Evolutionary conservation across 2,888 invertebrate species (phyloP).

Genomic region (Esperia sulphurella): DNA sequence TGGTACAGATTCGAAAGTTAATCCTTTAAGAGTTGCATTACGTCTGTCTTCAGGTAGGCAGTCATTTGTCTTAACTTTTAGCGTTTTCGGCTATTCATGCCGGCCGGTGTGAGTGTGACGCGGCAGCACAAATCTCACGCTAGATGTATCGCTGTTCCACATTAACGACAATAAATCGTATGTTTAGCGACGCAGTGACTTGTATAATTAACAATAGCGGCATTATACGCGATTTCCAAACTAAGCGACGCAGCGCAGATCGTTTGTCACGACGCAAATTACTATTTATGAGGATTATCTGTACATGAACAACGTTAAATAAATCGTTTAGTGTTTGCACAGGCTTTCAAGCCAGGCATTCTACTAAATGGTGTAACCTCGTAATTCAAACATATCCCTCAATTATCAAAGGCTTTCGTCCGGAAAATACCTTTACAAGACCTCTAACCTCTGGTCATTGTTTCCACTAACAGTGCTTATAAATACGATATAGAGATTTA

Average conservation of each 20-base stretch:
- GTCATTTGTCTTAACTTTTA: slow-evolving; percentile 57
- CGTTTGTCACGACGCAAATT: slow-evolving; percentile 74
- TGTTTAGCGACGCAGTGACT: slow-evolving; percentile 72
- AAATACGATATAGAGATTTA: slow-evolving; percentile 63
- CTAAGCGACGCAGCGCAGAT: slow-evolving; percentile 57
- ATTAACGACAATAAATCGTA: slow-evolving; percentile 73
- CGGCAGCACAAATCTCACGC: slow-evolving; percentile 57
- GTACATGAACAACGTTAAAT: slow-evolving; percentile 35
- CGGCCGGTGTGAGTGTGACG: slow-evolving; percentile 31
- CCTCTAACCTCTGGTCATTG: slow-evolving; percentile 35
- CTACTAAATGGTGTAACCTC: no score
- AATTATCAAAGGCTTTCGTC: not conserved
- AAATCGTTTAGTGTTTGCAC: slow-evolving; percentile 29
- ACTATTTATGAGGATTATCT: slow-evolving; percentile 75
- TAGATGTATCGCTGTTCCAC: slow-evolving; percentile 64
- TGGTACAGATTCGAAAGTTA: slow-evolving; percentile 39
- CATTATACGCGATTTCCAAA: slow-evolving; percentile 76
- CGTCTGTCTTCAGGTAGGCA: slow-evolving; percentile 29
- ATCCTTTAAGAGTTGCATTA: slow-evolving; percentile 30
- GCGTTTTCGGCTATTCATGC: slow-evolving; percentile 52
- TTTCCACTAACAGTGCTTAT: slow-evolving; percentile 35
- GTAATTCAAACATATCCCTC: not conserved
- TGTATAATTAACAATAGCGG: slow-evolving; percentile 75
- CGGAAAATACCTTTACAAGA: slow-evolving; percentile 33
- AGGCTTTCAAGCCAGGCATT: not conserved